Evolutionary conservation across 2,888 invertebrate genomes (phyloP), one percentile per base, ranked within the genome.

Genomic region (Geophilus truncorum): DNA sequence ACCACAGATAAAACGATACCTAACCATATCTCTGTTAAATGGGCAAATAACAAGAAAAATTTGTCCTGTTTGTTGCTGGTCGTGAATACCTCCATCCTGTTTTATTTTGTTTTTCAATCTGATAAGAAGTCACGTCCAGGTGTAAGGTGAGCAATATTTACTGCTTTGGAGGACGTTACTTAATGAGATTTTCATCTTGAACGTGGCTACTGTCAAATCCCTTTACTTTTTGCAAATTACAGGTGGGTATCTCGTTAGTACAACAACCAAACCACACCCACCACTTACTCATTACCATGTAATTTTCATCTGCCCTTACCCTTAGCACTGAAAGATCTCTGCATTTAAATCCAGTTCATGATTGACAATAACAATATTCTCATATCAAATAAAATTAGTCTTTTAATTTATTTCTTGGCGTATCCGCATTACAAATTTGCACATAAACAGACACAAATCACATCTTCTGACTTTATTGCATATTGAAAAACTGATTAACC

Each of bases 201-300:
- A 23, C 62, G 62, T 62, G 62, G 62, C 62, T 62, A 62, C 62
- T 62, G 62, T 62, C 62, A 62, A 62, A 62, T 62, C 62, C 62
- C 62, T 62, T 62, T 62, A 62, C 62, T 25, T 62, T 62, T 62
- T 62, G 62, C 62, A 62, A 62, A 62, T 62, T 62, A 62, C 62
- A 62, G 25, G 62, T 62, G 62, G 62, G 62, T 28, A 62, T 62
- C 62, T 62, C 62, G 62, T 62, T 62, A 62, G 62, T 62, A 62
- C 62, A 62, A 62, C 62, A 62, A 62, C 25, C 10, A 62, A 62
- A 62, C 62, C 62, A 28, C 62, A 62, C 62, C 62, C 62, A 62
- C 62, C 62, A 62, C 62, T 62, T 62, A 62, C 62, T 62, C 62
- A 62, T 62, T 62, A 62, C 62, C 62, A 62, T 62, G 62, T 62